Conservation (phyloP, 2,113 vertebrate genomes). For the Prionailurus bengalensis region DNA sequence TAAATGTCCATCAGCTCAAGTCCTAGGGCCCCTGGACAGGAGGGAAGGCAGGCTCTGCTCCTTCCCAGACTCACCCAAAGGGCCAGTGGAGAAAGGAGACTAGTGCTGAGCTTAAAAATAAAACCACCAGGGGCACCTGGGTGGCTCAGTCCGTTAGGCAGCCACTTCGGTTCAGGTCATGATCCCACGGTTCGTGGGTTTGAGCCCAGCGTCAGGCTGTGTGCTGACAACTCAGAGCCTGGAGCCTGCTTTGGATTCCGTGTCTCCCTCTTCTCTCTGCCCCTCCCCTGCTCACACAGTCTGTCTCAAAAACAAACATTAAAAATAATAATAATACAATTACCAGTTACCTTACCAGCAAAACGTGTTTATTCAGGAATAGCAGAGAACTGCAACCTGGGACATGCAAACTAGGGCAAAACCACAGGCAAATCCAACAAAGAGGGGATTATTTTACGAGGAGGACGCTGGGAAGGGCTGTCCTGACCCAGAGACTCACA, state of each 20-base stretch:
- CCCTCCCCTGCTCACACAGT: no score
- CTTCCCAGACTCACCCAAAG: neutral
- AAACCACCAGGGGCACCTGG: neutral
- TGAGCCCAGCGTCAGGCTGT: no score
- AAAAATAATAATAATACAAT: neutral
- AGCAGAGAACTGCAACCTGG: neutral
- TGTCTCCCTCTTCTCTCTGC: no score
- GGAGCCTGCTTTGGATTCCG: no score
- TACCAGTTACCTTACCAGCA: neutral
- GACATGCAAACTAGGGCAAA: neutral
- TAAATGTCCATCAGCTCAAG: rapidly evolving
- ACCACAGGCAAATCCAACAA: neutral
- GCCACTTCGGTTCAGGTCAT: no score
- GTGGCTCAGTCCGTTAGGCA: no score
- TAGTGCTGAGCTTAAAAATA: neutral
- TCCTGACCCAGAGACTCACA: neutral
- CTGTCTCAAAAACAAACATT: no score
- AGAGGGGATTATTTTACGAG: no score
- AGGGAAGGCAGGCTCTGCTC: neutral
- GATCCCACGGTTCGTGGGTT: no score
- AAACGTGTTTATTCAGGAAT: neutral
- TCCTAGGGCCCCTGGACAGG: neutral
- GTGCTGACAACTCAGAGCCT: no score
- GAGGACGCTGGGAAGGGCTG: neutral
- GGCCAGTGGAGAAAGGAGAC: neutral